phyloP scores from a whole-genome alignment of 2,113 vertebrate genomes.

The Emydura subglobosa region DNA sequence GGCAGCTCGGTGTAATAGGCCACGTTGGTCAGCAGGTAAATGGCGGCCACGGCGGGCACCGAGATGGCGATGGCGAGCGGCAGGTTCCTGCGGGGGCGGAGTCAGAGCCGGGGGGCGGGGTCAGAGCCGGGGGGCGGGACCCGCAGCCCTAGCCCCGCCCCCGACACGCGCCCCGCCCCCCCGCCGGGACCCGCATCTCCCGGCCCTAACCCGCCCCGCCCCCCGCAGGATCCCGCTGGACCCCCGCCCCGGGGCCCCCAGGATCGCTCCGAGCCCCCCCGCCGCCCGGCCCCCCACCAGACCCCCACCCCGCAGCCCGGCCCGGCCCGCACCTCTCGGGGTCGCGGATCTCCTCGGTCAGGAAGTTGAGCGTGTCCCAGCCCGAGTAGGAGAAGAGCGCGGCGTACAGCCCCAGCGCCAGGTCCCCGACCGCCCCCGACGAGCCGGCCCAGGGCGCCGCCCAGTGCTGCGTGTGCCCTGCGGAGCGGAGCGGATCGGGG shows the following conservation, averaged over 20 bases:
- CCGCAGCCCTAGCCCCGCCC: too few relatives aligned
- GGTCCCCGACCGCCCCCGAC: slow-evolving; percentile 80
- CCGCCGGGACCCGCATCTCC: slow-evolving; percentile 31
- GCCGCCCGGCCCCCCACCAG: too few relatives aligned
- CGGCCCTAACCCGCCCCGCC: slow-evolving; percentile 35
- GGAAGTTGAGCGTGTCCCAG: slow-evolving; percentile 96
- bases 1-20: slow-evolving; percentile 91
- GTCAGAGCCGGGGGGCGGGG: too few relatives aligned
- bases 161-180: too few relatives aligned
- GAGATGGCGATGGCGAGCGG: slow-evolving; percentile 92
- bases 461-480: slow-evolving; percentile 87
- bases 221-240: too few relatives aligned
- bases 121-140: too few relatives aligned
- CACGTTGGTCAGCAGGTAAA: slow-evolving; percentile 94
- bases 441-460: slow-evolving; percentile 88
- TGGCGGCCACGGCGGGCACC: slow-evolving; percentile 93
- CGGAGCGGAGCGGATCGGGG: not conserved
- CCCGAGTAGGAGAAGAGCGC: slow-evolving; percentile 95
- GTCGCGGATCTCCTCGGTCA: slow-evolving; percentile 93
- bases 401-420: slow-evolving; percentile 91
- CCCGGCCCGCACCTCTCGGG: slow-evolving; percentile 84
- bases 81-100: slow-evolving; percentile 82
- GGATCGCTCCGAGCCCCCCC: too few relatives aligned
- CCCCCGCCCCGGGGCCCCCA: too few relatives aligned
- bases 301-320: too few relatives aligned